phyloP scores from a whole-genome alignment of 1,140 invertebrate genomes.

The Bathynomus jamesi region DNA sequence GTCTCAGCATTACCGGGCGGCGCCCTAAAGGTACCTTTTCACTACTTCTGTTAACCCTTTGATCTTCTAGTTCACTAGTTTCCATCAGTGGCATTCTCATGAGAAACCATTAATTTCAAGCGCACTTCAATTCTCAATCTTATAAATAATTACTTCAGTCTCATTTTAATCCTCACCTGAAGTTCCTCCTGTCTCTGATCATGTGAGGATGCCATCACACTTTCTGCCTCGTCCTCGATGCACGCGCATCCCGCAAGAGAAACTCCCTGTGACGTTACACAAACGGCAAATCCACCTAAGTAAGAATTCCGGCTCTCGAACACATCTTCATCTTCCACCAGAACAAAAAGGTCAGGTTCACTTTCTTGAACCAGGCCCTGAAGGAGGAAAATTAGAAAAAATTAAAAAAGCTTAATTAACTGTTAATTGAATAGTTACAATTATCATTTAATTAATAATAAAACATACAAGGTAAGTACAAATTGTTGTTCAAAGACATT shows the following conservation, averaged over 20 bases:
- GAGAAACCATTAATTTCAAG: too few relatives aligned
- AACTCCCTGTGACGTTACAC: conserved; percentile 38
- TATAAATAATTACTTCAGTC: too few relatives aligned
- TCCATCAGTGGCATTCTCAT: too few relatives aligned
- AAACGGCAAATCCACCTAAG: conserved; percentile 17
- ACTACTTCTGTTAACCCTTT: too few relatives aligned
- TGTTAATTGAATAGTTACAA: neutral
- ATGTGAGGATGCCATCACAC: conserved; percentile 83
- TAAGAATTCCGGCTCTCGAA: conserved; percentile 35
- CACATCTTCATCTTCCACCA: conserved; percentile 62
- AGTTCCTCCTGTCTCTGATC: conserved; percentile 87
- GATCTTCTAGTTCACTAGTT: too few relatives aligned
- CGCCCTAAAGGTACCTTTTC: too few relatives aligned
- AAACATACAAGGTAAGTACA: neutral
- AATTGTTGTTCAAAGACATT: neutral
- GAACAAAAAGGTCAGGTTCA: conserved; percentile 60
- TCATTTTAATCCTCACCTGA: too few relatives aligned
- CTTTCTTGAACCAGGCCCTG: conserved; percentile 67
- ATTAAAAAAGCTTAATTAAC: neutral
- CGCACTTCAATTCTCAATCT: too few relatives aligned
- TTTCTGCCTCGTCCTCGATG: conserved; percentile 81
- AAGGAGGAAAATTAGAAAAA: neutral
- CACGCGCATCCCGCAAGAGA: conserved; percentile 37
- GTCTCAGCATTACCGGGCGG: too few relatives aligned
- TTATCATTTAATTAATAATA: neutral